Evolutionary conservation across 1,140 invertebrate genomes (phyloP), one percentile per base, ranked within the genome.

Genomic region (Aphis craccivora): DNA sequence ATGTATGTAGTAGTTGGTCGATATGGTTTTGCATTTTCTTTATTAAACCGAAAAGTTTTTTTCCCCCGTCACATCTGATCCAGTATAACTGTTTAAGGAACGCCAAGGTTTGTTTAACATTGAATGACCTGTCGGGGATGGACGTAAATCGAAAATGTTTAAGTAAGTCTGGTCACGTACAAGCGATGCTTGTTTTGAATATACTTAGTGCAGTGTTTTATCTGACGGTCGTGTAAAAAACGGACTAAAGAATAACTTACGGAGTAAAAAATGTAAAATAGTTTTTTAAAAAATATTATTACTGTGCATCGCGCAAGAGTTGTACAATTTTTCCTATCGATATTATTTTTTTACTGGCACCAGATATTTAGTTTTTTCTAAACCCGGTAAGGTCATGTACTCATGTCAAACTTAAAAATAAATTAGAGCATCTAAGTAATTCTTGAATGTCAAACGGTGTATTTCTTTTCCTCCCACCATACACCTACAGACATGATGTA

Each of bases 381-480:
- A 91, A 83, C 76, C 43, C 30, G 67, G 90, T 91, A 91, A 91
- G 67, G 90, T 91, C 81, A 48, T 45, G 91, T 45, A 43, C 67
- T 91, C 81, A 48, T 45, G 91, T 45, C 48, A 48, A 37, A 53
- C 91, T 92, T 92, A 92, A 83, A 92, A 92, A 92, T 92, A 92
- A 92, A 92, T 83, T 37, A 84, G 67, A 92, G 35, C 48, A 92
- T 91, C 45, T n/a, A 40, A 92, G 35, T 37, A 53, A 51, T 92
- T 83, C 45, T 35, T 92, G 91, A 84, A 92, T 84, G 91, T 92
- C 91, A 84, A 92, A 92, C 81, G 30, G 37, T 25, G 48, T 53
- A 55, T 40, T 37, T 60, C 2, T 84, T 60, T 45, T 18, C 25
- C 76, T 51, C 91, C 30, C 60, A 35, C 40, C 48, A 6, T 84